Percentiles rank a stretch among this genome's conserved stretches.
Evolutionary conservation across 2,113 vertebrate genomes (phyloP).

Genomic region (Dasyurus viverrinus): DNA sequence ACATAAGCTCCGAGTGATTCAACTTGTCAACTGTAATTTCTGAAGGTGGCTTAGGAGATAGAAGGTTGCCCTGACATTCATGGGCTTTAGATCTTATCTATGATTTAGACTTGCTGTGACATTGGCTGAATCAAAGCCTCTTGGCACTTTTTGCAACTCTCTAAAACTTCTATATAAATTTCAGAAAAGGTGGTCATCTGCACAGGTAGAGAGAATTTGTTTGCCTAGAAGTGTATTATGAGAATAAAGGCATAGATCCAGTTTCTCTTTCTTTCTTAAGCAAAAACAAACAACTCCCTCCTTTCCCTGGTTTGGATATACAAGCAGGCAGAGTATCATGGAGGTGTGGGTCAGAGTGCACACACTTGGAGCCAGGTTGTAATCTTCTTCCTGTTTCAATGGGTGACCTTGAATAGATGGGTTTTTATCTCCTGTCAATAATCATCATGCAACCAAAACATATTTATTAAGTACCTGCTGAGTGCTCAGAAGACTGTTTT

Average conservation of each 20-base stretch:
- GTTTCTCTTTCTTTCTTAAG: constrained; percentile 31
- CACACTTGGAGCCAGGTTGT: background rate
- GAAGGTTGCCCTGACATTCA: too few species aligned
- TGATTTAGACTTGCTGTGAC: background rate
- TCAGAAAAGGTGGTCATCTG: background rate
- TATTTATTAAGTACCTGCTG: background rate
- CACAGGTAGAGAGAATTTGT: background rate
- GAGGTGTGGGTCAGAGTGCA: background rate
- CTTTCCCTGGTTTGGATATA: constrained; percentile 28
- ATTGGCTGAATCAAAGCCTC: background rate
- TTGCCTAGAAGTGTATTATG: background rate
- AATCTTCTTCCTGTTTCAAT: background rate
- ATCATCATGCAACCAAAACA: background rate
- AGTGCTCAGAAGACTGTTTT: background rate
- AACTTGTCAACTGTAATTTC: background rate
- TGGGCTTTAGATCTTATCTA: too few species aligned
- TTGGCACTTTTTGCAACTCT: background rate
- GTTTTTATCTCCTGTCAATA: background rate
- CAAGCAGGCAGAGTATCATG: constrained; percentile 8
- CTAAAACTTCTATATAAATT: background rate
- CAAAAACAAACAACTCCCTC: background rate
- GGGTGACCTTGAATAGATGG: background rate
- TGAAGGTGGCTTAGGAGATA: background rate
- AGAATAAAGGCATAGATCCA: background rate
- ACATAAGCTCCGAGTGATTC: background rate